Evolutionary conservation across 2,797 vertebrate genomes (phyloP).

Genomic region (Oceanodroma leucorhoa): DNA sequence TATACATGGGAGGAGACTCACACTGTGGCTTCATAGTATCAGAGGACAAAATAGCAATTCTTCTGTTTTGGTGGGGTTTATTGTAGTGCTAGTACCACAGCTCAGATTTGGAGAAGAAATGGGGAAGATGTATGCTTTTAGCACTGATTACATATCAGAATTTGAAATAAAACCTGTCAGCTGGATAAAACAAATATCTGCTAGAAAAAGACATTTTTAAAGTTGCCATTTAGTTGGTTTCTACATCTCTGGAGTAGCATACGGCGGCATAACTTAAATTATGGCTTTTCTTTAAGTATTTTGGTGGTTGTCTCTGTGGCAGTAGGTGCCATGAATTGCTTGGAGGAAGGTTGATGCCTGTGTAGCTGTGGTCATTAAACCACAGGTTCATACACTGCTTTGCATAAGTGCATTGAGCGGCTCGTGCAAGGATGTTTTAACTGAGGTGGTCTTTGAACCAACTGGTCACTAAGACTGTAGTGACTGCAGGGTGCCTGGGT

Average conservation of each 20-base stretch:
- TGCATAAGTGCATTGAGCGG: accelerated
- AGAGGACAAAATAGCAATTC: background rate
- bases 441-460: background rate
- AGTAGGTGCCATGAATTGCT: background rate
- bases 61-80: background rate
- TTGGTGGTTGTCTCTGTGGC: background rate
- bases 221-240: background rate
- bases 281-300: background rate
- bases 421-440: background rate
- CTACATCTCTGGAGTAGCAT: background rate
- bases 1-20: background rate
- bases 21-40: background rate
- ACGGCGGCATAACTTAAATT: background rate
- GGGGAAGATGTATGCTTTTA: background rate
- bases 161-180: background rate
- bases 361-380: background rate
- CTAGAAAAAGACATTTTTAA: background rate
- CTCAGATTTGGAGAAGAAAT: background rate
- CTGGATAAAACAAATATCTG: background rate
- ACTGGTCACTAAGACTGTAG: background rate
- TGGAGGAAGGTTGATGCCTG: background rate
- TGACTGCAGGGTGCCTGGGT: background rate
- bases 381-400: background rate
- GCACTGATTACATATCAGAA: background rate
- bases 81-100: background rate